Evolutionary conservation across 2,113 vertebrate species (phyloP).

Genomic region (Arenaria interpres): DNA sequence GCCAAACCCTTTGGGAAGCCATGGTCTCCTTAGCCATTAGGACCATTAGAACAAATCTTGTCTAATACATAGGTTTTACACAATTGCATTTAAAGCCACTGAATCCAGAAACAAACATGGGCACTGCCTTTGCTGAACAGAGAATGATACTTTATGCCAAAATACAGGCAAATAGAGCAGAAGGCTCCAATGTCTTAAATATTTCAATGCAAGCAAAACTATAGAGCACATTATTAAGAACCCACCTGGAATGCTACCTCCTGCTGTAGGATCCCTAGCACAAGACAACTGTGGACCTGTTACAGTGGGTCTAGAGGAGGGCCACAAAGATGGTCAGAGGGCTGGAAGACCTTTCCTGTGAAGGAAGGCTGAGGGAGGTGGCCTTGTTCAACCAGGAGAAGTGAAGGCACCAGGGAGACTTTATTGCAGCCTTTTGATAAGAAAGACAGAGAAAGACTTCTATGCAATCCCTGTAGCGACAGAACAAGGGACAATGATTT

Average conservation of each 20-base stretch:
- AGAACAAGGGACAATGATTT: neutral
- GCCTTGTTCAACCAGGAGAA: too few species aligned
- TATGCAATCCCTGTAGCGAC: neutral
- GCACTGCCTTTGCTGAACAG: neutral
- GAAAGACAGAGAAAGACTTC: neutral
- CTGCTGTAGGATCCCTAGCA: neutral
- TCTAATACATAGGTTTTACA: neutral
- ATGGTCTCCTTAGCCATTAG: neutral
- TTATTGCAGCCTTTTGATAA: neutral
- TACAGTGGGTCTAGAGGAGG: neutral
- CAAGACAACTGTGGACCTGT: accelerated
- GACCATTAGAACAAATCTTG: neutral
- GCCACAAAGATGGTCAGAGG: too few species aligned
- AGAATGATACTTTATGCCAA: neutral
- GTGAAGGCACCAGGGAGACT: accelerated
- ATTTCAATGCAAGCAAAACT: neutral
- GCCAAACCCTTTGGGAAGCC: neutral
- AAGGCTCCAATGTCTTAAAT: neutral
- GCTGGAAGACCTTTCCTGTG: neutral
- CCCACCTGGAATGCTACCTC: too few species aligned
- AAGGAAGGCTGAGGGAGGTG: neutral
- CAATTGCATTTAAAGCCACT: neutral
- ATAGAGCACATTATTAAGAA: neutral
- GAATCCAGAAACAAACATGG: neutral
- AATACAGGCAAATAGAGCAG: neutral